Base-by-base conservation (phyloP, 2,888 invertebrate genomes). In the Halictus quadricinctus region DNA sequence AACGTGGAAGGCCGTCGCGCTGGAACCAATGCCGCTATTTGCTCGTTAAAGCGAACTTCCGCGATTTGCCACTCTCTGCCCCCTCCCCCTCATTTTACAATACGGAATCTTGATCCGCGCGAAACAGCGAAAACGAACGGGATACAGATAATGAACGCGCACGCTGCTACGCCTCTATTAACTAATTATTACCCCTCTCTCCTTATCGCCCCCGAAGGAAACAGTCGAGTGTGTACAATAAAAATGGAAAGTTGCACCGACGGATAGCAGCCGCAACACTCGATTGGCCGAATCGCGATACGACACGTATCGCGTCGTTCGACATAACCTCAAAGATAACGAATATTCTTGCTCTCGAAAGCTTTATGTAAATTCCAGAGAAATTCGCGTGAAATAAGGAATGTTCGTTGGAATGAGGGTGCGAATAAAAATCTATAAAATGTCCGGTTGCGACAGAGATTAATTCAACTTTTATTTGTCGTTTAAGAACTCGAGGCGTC, bases 11-110 rank as follows among this genome's bases (percentile, higher is more conserved):
- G 85, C 79, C 79, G 54, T 70, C 75, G 78, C 78, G 85, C 69
- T 83, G 80, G 64, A 80, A 79, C 43, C 83, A 78, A 76, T 70
- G 80, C 72, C 72, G 64, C 79, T 80, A 78, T 79, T 80, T 77
- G 80, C 78, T 83, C 54, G 82, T 85, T 82, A 83, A 86, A 78
- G 50, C 58, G 75, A 29, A 64, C 85, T 82, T 85, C 78, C 82
- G 80, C 58, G 82, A 77, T 60, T 43, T 29, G 58, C 79, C 70
- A 64, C 60, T 54, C 50, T 60, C 41, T 15, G 46, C 8, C 12
- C 43, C 70, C 43, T 25, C 0, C 58, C n/a, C 12, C n/a, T 10
- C 21, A 8, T 54, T 21, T 81, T 77, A 60, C 66, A 66, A 69
- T 18, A 25, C 18, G 29, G 58, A 81, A 83, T 74, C 76, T 46